Evolutionary conservation across 2,888 invertebrate species (phyloP).

Genomic region (Orthosia cruda): DNA sequence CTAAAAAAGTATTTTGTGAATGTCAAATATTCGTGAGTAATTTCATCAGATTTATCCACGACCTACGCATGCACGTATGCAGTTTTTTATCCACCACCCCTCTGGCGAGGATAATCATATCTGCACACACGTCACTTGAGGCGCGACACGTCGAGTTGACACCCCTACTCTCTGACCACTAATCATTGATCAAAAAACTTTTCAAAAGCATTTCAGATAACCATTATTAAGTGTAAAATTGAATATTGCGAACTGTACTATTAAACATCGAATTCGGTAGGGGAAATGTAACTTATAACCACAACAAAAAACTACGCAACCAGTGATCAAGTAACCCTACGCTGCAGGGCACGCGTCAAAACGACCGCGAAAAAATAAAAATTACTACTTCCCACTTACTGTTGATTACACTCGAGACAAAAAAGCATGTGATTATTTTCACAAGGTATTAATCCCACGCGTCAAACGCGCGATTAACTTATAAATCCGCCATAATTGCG

Average conservation of each 20-base stretch:
- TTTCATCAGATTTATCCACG: conserved; percentile 75
- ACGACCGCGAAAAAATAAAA: conserved; percentile 75
- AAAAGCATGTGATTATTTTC: conserved; percentile 82
- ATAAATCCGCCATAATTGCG: conserved; percentile 81
- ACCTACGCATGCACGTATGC: conserved; percentile 68
- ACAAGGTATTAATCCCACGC: conserved; percentile 77
- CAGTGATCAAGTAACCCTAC: conserved; percentile 80
- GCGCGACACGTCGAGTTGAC: conserved; percentile 78
- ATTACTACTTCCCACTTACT: conserved; percentile 78
- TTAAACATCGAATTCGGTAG: conserved; percentile 45
- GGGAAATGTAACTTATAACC: conserved; percentile 85
- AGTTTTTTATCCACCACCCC: conserved; percentile 79
- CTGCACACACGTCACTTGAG: conserved; percentile 86
- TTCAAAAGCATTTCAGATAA: conserved; percentile 64
- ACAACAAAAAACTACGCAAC: conserved; percentile 85
- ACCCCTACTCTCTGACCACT: conserved; percentile 83
- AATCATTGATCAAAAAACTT: conserved; percentile 79
- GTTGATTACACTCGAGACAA: conserved; percentile 76
- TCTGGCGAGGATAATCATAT: conserved; percentile 86
- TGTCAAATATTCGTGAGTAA: conserved; percentile 44
- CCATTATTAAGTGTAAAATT: conserved; percentile 73
- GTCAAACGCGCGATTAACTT: conserved; percentile 81
- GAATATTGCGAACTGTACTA: conserved; percentile 60
- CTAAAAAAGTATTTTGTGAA: background rate
- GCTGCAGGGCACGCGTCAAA: conserved; percentile 77